A percentile compares a stretch with the other conserved stretches of the same genome.
Evolutionary conservation across 2,888 invertebrate species (phyloP).

Genomic region (Silvanus unidentatus): DNA sequence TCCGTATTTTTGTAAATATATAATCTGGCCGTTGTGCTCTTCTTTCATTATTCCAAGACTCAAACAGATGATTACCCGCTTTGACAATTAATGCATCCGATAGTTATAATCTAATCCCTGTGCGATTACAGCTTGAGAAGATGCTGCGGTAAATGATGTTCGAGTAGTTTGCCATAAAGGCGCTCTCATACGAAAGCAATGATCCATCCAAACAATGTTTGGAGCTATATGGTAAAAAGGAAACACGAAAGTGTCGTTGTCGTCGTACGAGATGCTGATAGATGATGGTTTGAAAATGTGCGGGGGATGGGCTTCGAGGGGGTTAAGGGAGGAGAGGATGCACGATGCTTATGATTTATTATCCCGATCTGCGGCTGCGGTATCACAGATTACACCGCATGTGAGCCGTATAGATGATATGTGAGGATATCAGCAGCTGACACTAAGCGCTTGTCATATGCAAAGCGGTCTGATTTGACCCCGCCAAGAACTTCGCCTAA

Average conservation of each 20-base stretch:
- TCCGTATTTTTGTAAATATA: no score
- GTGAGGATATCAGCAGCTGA: conserved; percentile 42
- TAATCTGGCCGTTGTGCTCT: no score
- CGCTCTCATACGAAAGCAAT: no score
- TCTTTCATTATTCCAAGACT: no score
- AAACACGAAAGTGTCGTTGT: conserved; percentile 6
- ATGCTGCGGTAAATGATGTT: no score
- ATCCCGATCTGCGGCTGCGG: conserved; percentile 42
- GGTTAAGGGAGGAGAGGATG: no score
- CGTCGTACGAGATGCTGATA: conserved; percentile 34
- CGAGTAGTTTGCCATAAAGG: no score
- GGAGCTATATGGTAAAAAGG: not conserved
- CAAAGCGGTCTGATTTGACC: conserved; percentile 27
- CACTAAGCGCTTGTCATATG: conserved; percentile 39
- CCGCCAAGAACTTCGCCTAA: conserved; percentile 7
- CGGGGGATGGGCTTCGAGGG: conserved; percentile 23
- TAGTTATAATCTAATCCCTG: no score
- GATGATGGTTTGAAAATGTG: conserved; percentile 33
- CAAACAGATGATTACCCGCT: no score
- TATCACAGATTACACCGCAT: conserved; percentile 44
- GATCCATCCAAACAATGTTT: no score
- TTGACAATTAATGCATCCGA: no score
- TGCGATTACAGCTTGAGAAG: no score
- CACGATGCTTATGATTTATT: conserved; percentile 42
- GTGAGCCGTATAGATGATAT: conserved; percentile 41